Conservation (phyloP, 2,888 invertebrate genomes). For the Drepanosiphum platanoidis region DNA sequence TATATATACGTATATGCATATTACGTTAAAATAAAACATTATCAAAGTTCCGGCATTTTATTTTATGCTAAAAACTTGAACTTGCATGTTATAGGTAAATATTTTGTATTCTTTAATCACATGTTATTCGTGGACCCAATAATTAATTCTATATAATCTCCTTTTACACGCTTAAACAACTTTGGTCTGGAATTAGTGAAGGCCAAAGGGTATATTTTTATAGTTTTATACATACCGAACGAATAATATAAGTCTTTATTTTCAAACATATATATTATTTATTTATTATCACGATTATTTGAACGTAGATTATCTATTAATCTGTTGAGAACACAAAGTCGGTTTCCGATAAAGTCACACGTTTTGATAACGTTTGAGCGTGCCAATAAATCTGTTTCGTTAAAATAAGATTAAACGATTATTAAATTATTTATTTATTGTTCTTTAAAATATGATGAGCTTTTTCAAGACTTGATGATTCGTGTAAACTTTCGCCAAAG, state of each 20-base stretch:
- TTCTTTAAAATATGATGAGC: not conserved
- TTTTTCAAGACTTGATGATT: not conserved
- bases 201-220: not conserved
- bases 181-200: not conserved
- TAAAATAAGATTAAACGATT: not conserved
- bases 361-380: not conserved
- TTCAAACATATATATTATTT: not conserved
- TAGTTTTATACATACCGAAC: not conserved
- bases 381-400: not conserved
- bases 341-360: not conserved
- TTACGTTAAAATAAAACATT: not conserved
- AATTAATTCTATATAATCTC: conserved; percentile 16
- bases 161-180: not conserved
- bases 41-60: not conserved
- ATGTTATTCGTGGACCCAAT: not conserved
- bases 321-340: not conserved
- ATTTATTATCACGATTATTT: not conserved
- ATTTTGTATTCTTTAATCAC: conserved; percentile 3
- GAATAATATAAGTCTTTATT: not conserved
- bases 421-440: not conserved
- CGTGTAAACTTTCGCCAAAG: not conserved
- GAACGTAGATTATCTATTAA: too few species aligned
- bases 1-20: too few species aligned
- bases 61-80: not conserved
- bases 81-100: conserved; percentile 9